Conservation (phyloP, 2,797 vertebrate genomes). For the Sebastes flavidus region DNA sequence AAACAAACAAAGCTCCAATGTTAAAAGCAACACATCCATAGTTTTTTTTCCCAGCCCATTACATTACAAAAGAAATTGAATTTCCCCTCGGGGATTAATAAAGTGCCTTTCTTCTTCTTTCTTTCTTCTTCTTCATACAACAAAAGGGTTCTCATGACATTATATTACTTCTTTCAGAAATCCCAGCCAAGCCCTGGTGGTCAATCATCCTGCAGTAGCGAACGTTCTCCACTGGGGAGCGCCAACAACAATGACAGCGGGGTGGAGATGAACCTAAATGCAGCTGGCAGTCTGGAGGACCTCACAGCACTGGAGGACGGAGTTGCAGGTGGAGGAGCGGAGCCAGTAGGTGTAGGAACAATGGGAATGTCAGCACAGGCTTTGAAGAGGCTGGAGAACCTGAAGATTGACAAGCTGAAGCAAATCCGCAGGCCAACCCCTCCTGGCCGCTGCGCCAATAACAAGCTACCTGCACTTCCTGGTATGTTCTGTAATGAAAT, state of each 20-base stretch:
- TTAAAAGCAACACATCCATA: neutral
- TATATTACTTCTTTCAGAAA: slow-evolving; percentile 82
- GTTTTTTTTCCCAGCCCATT: neutral
- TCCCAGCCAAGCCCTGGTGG: slow-evolving; percentile 93
- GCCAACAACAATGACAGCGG: slow-evolving; percentile 97
- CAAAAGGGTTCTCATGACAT: neutral
- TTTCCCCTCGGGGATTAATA: too few species aligned
- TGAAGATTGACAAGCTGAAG: slow-evolving; percentile 95
- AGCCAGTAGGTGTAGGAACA: slow-evolving; percentile 82
- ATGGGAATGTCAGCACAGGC: slow-evolving; percentile 89
- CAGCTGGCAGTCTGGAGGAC: slow-evolving; percentile 93
- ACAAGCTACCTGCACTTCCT: slow-evolving; percentile 89
- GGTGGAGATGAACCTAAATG: slow-evolving; percentile 96
- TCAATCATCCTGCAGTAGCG: slow-evolving; percentile 96
- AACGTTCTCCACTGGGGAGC: slow-evolving; percentile 93
- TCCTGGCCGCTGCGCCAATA: slow-evolving; percentile 78
- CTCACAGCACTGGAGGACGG: slow-evolving; percentile 91
- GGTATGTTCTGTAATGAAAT: slow-evolving; percentile 73
- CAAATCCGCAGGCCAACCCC: slow-evolving; percentile 88
- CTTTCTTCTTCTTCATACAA: too few species aligned
- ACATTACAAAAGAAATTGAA: too few species aligned
- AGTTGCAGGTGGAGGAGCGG: slow-evolving; percentile 79
- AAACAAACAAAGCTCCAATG: neutral
- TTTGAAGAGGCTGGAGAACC: slow-evolving; percentile 93
- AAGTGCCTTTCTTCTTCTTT: too few species aligned